phyloP scores from a whole-genome alignment of 2,113 vertebrate species.

The Collichthys lucidus region DNA sequence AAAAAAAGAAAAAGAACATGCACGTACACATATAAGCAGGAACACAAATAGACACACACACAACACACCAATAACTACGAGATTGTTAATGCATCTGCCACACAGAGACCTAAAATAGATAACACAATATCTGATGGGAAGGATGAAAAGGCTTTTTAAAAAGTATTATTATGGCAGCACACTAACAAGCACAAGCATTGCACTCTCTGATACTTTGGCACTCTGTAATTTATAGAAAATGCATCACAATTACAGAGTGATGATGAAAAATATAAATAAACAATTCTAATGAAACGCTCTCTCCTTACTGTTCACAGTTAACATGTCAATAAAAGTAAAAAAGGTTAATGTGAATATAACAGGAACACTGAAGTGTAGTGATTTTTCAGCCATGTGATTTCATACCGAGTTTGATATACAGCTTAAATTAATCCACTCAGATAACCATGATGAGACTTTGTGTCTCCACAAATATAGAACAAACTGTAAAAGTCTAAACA shows the following conservation, averaged over 20 bases:
- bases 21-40: no score
- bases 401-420: neutral
- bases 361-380: neutral
- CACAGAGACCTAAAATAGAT: neutral
- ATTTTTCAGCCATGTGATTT: neutral
- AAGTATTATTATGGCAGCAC: neutral
- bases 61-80: neutral
- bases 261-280: neutral
- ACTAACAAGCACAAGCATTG: neutral
- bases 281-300: neutral
- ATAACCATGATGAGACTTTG: neutral
- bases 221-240: neutral
- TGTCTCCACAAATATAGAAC: neutral
- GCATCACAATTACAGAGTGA: neutral
- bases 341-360: neutral
- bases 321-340: neutral
- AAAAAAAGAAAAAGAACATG: neutral
- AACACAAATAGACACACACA: neutral
- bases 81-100: neutral
- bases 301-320: neutral
- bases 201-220: neutral
- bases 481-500: neutral
- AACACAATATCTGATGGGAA: no score
- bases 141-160: neutral
- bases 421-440: neutral